Conservation (phyloP, 2,113 vertebrate species). For the Piprites chloris region DNA sequence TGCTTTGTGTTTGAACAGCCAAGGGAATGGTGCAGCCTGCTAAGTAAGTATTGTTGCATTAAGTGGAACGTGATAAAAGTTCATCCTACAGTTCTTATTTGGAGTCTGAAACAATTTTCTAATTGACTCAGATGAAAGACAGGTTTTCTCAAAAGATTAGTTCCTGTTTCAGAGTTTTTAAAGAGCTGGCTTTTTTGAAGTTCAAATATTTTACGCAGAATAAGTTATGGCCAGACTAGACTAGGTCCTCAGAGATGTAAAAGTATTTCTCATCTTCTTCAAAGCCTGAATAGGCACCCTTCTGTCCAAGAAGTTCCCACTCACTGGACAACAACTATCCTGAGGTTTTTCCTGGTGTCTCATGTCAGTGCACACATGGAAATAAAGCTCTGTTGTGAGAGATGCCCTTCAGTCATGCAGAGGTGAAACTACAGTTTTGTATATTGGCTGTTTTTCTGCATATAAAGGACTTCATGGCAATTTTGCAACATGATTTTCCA, state of each 20-base stretch:
- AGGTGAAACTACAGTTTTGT: neutral
- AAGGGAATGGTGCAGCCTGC: neutral
- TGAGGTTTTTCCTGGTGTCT: neutral
- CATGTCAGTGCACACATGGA: neutral
- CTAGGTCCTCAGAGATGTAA: neutral
- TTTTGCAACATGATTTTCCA: neutral
- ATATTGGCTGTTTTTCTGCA: neutral
- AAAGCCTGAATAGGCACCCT: neutral
- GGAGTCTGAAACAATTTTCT: neutral
- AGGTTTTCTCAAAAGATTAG: neutral
- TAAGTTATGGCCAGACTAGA: neutral
- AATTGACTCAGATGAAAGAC: neutral
- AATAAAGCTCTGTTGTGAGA: neutral
- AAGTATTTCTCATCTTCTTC: neutral
- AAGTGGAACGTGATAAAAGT: fast-evolving
- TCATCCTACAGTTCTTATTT: neutral
- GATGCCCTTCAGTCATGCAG: neutral
- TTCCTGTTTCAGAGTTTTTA: neutral
- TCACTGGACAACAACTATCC: fast-evolving
- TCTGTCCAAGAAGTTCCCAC: neutral
- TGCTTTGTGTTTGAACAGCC: neutral
- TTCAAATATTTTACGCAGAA: neutral
- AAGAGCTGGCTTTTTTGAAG: neutral
- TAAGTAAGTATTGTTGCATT: neutral
- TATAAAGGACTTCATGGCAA: neutral